Conservation (phyloP, 1,140 invertebrate species). For the Brachionus sp. region DNA sequence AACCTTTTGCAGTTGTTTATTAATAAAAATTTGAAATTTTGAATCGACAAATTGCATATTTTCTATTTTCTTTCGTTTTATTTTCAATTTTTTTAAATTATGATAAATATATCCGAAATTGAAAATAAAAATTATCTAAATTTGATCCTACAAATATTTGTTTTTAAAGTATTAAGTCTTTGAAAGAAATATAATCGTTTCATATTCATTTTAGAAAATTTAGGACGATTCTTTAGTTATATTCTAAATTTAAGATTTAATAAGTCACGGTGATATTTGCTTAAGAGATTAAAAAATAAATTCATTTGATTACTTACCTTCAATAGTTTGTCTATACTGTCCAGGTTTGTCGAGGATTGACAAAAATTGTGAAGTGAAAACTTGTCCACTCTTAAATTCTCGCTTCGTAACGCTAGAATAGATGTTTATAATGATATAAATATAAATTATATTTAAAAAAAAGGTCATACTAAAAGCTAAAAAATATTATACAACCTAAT, state of each 20-base stretch:
- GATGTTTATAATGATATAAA: not conserved
- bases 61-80: not conserved
- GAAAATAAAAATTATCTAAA: not conserved
- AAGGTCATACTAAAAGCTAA: not conserved
- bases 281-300: not conserved
- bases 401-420: slow-evolving; percentile 6
- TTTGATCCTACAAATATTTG: slow-evolving; percentile 15
- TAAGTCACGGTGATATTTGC: not conserved
- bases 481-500: not conserved
- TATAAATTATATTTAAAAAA: not conserved
- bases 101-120: not conserved
- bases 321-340: slow-evolving; percentile 25
- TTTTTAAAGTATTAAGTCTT: not conserved
- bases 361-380: slow-evolving; percentile 11
- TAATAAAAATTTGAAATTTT: slow-evolving; percentile 21
- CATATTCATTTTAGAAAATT: not conserved
- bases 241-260: not conserved
- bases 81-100: not conserved
- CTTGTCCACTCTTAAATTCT: slow-evolving; percentile 27
- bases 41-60: slow-evolving; percentile 39
- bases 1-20: slow-evolving; percentile 35
- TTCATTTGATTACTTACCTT: not conserved
- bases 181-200: not conserved
- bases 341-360: not conserved
- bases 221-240: not conserved